Conservation (phyloP, 2,888 invertebrate genomes). For the Allygus modestus region DNA sequence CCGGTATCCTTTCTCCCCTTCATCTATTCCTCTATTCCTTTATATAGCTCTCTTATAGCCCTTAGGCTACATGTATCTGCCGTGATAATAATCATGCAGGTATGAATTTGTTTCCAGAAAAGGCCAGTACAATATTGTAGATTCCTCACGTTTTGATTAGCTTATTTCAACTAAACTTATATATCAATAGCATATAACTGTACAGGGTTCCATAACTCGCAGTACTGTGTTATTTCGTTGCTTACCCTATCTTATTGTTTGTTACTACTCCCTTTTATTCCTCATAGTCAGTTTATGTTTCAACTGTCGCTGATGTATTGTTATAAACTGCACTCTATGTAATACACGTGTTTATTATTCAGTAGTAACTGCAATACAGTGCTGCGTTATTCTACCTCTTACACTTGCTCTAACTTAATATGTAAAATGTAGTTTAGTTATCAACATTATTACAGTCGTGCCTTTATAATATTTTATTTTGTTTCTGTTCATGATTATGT, state of each 20-base stretch:
- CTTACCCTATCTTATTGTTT: background rate
- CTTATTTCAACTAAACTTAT: no score
- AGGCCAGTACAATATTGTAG: conserved; percentile 34
- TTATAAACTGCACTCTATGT: conserved; percentile 46
- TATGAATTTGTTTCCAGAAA: no score
- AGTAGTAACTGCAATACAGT: conserved; percentile 6
- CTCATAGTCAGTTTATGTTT: conserved; percentile 35
- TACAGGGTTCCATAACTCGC: no score
- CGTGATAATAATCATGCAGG: no score
- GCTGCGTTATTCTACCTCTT: conserved; percentile 28
- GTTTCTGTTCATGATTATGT: no score
- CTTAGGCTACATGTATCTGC: no score
- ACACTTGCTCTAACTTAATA: conserved; percentile 17
- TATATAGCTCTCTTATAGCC: no score
- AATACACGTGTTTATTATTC: background rate
- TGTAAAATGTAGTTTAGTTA: conserved; percentile 40
- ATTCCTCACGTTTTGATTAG: background rate
- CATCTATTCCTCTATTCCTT: no score
- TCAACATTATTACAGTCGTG: background rate
- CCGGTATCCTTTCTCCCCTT: no score
- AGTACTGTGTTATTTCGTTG: no score
- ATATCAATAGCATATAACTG: no score
- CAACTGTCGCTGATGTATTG: background rate
- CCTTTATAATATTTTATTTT: no score
- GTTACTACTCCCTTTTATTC: conserved; percentile 25